Evolutionary conservation across 2,113 vertebrate species (phyloP).

Genomic region (Sula dactylatra): DNA sequence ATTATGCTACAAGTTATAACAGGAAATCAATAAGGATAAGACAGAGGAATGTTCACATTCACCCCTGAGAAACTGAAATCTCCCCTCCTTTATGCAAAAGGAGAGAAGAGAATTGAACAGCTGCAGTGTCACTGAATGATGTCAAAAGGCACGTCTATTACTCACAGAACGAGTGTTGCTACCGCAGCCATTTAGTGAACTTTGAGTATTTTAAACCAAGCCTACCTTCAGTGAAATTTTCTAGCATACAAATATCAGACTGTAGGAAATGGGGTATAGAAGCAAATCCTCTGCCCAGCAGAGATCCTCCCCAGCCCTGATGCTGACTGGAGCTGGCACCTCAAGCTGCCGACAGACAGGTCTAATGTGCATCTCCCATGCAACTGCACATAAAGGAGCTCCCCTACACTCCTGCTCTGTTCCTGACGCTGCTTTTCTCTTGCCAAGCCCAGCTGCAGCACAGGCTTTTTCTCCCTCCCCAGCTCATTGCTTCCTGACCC

Average conservation of each 20-base stretch:
- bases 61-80: background rate
- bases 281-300: background rate
- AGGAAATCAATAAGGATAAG: constrained; percentile 48
- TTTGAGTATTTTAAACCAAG: background rate
- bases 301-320: background rate
- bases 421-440: background rate
- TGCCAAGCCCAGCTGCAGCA: rapidly evolving
- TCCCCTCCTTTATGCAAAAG: constrained; percentile 2
- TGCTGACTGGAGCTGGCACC: background rate
- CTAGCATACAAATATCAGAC: background rate
- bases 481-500: background rate
- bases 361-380: background rate
- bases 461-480: background rate
- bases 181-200: background rate
- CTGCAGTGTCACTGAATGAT: background rate
- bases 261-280: background rate
- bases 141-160: background rate
- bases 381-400: background rate
- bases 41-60: constrained; percentile 8
- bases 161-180: background rate
- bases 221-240: background rate
- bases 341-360: background rate
- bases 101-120: background rate
- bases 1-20: constrained; percentile 48
- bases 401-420: background rate